Base-by-base conservation (phyloP, 1,140 invertebrate species). In the Trachymyrmex cornetzi region DNA sequence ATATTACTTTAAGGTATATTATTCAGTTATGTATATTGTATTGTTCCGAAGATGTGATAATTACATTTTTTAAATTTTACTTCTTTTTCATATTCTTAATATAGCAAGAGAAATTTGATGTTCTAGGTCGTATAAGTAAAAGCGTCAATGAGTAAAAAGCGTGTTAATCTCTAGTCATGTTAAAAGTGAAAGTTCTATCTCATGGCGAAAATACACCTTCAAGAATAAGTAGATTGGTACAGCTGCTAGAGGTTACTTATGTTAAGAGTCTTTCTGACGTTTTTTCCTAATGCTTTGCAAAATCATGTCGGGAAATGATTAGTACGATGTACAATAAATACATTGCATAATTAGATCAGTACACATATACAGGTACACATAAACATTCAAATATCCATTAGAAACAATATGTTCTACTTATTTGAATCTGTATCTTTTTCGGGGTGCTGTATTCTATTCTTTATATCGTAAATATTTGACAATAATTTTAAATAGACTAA, bases 111-210 rank as follows among this genome's bases (percentile, higher is more conserved):
- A 84, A 75, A 74, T 82, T 82, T 44, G 12, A 64, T 22, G 55
- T 72, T 84, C 55, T 50, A 61, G 12, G 22, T 50, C 38, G 14
- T 12, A 48, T 11, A 55, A 48, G 80, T 84, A 84, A 84, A 84
- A 84, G 80, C 24, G 55, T 75, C 55, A 38, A 63, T 19, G 27
- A 74, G 24, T 30, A 84, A 84, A 63, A 84, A 84, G 38, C 38
- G 38, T 82, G 24, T 84, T 61, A 74, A 22, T 44, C 38, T 44
- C 14, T 74, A 74, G 66, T 61, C 27, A 22, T 6, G 38, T 84
- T 84, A 84, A 84, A 84, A 84, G 80, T 84, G 80, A 84, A 84
- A 84, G 69, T 84, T 61, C 44, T 82, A 84, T 84, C 80, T 84
- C 38, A 16, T 44, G 69, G 61, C 27, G 30, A 84, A 50, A 61